Conservation (phyloP, 1,140 invertebrate genomes). For the Halyomorpha halys region DNA sequence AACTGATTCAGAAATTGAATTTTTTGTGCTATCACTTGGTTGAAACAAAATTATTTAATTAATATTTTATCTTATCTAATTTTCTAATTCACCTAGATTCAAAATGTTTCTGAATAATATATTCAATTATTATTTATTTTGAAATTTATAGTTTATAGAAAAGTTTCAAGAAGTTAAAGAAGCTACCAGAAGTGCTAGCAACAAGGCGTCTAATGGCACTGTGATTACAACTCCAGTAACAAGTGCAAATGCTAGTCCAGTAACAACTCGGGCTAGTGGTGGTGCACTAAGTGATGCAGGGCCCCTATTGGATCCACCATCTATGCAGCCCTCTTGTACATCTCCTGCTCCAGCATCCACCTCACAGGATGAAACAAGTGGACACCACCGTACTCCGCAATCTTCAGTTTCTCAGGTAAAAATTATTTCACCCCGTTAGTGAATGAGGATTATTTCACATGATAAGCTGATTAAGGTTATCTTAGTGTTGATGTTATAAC, state of each 20-base stretch:
- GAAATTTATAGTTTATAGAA: constrained; percentile 76
- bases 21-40: no score
- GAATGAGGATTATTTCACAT: no score
- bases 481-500: no score
- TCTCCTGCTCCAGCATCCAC: constrained; percentile 26
- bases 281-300: constrained; percentile 27
- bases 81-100: no score
- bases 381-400: constrained; percentile 23
- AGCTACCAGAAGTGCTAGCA: constrained; percentile 63
- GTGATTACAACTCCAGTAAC: constrained; percentile 58
- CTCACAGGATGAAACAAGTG: constrained; percentile 25
- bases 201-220: constrained; percentile 56
- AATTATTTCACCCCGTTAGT: no score
- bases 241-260: constrained; percentile 73
- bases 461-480: not conserved
- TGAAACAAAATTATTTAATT: no score
- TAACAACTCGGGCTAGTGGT: constrained; percentile 48
- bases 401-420: constrained; percentile 11
- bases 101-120: no score
- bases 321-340: constrained; percentile 32
- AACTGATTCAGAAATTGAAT: no score
- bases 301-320: constrained; percentile 41
- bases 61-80: no score
- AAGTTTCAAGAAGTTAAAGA: constrained; percentile 98
- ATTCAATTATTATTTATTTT: constrained; percentile 4